These are phyloP conservation scores for Pantherophis guttatus DNA, from an alignment of 2,113 vertebrate species.

Conservation along the genomic window DNA sequence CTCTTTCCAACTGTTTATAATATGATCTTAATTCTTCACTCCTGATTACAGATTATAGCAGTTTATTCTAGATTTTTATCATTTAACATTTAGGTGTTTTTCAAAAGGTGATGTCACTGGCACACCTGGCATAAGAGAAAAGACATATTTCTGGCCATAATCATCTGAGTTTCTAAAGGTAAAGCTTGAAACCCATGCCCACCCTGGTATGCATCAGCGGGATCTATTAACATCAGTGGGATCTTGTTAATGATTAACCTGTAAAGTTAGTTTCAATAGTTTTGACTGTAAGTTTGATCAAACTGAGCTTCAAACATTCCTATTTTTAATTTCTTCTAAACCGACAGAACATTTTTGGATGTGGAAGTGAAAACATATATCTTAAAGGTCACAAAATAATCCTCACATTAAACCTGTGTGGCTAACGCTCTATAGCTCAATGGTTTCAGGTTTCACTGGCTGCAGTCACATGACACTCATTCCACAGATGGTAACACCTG, in stretches of 20 bases:
- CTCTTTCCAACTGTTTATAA: not conserved
- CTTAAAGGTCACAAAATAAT: not conserved
- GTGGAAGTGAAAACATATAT: not conserved
- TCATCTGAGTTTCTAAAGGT: not conserved
- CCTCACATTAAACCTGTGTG: not conserved
- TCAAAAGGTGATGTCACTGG: not conserved
- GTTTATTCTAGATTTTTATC: not conserved
- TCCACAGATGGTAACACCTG: slow-evolving; percentile 20
- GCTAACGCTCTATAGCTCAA: not conserved
- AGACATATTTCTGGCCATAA: not conserved
- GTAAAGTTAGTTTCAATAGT: not conserved
- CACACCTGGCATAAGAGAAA: not conserved
- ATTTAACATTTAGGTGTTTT: not conserved
- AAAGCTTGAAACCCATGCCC: not conserved
- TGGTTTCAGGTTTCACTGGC: not conserved
- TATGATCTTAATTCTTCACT: not conserved
- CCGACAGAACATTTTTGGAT: not conserved
- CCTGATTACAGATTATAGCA: not conserved
- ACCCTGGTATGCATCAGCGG: not conserved
- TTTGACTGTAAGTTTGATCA: not conserved
- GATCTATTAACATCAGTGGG: not conserved
- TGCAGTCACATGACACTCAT: slow-evolving; percentile 3
- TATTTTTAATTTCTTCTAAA: not conserved
- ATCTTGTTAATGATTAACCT: not conserved
- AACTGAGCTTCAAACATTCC: not conserved